A percentile compares a stretch with the other conserved stretches of the same genome.
Conservation (phyloP, 1,140 invertebrate species). For the Drosophila virilis region DNA sequence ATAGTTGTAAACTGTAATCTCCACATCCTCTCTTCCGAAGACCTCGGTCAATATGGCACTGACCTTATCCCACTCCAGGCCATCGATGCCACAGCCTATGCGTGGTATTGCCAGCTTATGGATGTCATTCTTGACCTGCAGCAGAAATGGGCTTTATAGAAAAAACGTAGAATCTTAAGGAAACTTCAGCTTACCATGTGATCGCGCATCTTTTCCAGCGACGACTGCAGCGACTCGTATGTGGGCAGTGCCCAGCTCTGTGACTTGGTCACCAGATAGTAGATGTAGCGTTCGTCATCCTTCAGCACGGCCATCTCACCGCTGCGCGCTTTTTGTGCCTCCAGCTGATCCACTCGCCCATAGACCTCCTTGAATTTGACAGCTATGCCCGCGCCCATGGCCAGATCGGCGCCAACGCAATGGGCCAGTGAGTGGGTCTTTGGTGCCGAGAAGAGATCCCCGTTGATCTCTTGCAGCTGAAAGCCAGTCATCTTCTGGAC, state of each 20-base stretch:
- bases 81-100: conserved; percentile 88
- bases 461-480: conserved; percentile 82
- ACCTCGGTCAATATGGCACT: conserved; percentile 85
- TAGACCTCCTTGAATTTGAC: conserved; percentile 85
- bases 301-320: conserved; percentile 86
- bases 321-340: conserved; percentile 64
- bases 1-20: conserved; percentile 86
- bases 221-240: conserved; percentile 83
- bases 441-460: conserved; percentile 87
- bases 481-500: conserved; percentile 56
- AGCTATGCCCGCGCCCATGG: conserved; percentile 88
- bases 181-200: conserved; percentile 75
- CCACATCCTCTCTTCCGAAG: conserved; percentile 85
- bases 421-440: conserved; percentile 86
- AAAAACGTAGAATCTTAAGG: neutral
- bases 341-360: conserved; percentile 81
- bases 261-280: conserved; percentile 86
- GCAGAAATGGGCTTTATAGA: conserved; percentile 10
- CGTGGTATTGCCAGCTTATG: conserved; percentile 86
- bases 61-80: conserved; percentile 87
- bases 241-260: conserved; percentile 84
- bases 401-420: conserved; percentile 87
- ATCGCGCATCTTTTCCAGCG: conserved; percentile 83
- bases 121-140: conserved; percentile 83
- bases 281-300: conserved; percentile 85